A percentile compares a stretch with the other conserved stretches of the same genome.
Evolutionary conservation across 2,113 vertebrate species (phyloP).

Genomic region (Sander vitreus): DNA sequence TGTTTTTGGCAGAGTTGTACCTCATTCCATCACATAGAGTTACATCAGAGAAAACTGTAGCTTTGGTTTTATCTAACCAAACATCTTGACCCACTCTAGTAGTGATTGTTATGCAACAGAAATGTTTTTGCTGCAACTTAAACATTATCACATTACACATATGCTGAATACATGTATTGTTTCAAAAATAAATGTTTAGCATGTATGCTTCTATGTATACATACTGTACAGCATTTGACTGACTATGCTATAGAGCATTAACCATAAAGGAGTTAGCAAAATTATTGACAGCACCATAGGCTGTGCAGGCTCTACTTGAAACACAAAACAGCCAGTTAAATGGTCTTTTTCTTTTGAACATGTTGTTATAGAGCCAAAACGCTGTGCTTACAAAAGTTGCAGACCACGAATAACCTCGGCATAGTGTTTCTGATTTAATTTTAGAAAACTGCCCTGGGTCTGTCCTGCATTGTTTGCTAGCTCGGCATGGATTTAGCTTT

Average conservation of each 20-base stretch:
- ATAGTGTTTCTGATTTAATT: constrained; percentile 65
- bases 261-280: neutral
- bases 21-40: constrained; percentile 69
- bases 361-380: constrained; percentile 28
- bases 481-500: constrained; percentile 62
- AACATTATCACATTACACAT: neutral
- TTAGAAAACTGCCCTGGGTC: constrained; percentile 54
- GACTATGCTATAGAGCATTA: neutral
- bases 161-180: neutral
- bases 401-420: constrained; percentile 24
- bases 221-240: neutral
- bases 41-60: constrained; percentile 50
- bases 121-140: neutral
- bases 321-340: constrained; percentile 2
- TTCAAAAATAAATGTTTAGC: neutral
- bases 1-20: constrained; percentile 71
- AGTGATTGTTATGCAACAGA: neutral
- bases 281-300: constrained; percentile 1
- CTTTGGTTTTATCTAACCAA: constrained; percentile 14
- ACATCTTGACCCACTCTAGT: constrained; percentile 23
- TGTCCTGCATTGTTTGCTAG: constrained; percentile 56
- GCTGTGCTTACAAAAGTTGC: constrained; percentile 13
- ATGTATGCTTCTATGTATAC: neutral
- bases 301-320: constrained; percentile 1
- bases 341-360: constrained; percentile 21